A percentile compares a stretch with the other conserved stretches of the same genome.
phyloP scores from a whole-genome alignment of 2,113 vertebrate genomes.

The Lophura nycthemera region DNA sequence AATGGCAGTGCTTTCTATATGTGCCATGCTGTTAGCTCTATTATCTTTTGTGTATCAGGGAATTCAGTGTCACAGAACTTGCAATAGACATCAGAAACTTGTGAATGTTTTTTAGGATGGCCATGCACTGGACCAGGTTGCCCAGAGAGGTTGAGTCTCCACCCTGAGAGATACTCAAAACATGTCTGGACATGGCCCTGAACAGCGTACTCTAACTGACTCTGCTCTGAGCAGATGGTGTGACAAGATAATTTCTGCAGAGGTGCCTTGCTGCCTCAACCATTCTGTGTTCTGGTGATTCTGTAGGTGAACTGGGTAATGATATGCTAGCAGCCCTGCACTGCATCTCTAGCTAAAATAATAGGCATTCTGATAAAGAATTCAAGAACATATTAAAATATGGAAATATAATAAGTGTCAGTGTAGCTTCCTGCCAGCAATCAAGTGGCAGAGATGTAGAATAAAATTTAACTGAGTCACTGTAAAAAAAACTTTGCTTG shows the following conservation, averaged over 20 bases:
- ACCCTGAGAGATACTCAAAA: background rate
- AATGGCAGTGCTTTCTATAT: background rate
- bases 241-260: background rate
- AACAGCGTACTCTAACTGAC: background rate
- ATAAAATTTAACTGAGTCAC: background rate
- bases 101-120: background rate
- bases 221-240: background rate
- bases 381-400: background rate
- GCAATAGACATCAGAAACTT: background rate
- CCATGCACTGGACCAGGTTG: background rate
- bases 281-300: background rate
- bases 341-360: background rate
- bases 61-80: background rate
- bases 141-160: rapidly evolving
- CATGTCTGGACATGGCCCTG: background rate
- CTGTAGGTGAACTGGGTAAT: background rate
- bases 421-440: background rate
- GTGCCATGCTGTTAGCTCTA: background rate
- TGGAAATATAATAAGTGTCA: background rate
- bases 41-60: background rate
- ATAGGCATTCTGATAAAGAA: background rate
- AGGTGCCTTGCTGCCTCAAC: background rate
- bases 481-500: background rate
- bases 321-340: background rate
- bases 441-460: background rate